phyloP scores from a whole-genome alignment of 2,888 invertebrate genomes.

The Pristionchus mayeri region DNA sequence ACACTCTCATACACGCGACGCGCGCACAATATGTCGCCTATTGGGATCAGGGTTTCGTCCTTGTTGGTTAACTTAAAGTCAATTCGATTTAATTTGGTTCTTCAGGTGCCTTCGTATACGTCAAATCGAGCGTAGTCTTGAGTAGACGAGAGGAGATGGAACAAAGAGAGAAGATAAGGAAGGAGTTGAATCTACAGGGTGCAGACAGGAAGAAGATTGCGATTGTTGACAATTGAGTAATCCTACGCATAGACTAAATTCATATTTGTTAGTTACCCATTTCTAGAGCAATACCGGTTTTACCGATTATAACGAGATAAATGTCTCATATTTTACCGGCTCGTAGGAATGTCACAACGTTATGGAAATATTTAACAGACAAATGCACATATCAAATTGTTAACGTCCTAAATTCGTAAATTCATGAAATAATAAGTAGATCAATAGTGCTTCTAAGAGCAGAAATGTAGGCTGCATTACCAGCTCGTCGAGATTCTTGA shows the following conservation, averaged over 20 bases:
- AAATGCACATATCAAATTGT: not conserved
- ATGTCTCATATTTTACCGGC: not conserved
- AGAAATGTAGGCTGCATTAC: conserved; percentile 39
- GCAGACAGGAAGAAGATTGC: conserved; percentile 63
- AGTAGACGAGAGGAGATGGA: conserved; percentile 69
- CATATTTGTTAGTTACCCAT: conserved; percentile 2
- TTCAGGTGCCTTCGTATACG: conserved; percentile 42
- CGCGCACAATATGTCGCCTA: no score
- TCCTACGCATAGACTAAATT: not conserved
- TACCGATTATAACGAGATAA: not conserved
- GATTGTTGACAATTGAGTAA: conserved; percentile 55
- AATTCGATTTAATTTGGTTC: no score
- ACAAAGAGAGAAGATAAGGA: conserved; percentile 59
- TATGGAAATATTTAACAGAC: not conserved
- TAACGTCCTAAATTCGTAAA: no score
- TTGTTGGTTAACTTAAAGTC: no score
- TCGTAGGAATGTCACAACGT: not conserved
- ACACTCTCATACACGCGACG: no score
- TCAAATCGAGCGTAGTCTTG: conserved; percentile 61
- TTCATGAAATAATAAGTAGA: not conserved
- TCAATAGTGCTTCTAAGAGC: conserved; percentile 33
- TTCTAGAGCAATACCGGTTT: conserved; percentile 15
- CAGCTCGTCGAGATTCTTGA: not conserved
- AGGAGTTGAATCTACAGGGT: conserved; percentile 61
- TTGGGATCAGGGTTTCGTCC: no score